These are phyloP conservation scores for Meteorus cinctellus DNA, from an alignment of 2,888 invertebrate species.

Conservation along the genomic window DNA sequence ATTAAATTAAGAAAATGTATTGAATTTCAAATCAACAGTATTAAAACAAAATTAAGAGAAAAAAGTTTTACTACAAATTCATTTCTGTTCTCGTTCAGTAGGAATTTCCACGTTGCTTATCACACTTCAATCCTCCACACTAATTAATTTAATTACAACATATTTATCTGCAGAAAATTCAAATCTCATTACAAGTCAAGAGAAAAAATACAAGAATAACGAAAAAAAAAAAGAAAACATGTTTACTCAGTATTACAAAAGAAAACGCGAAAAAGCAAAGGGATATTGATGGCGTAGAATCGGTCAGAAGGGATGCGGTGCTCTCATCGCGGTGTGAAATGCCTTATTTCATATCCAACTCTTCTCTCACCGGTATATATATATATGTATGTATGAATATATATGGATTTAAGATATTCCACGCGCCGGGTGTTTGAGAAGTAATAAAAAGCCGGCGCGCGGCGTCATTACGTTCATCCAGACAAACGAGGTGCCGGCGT, in stretches of 20 bases:
- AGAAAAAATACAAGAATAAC: background rate
- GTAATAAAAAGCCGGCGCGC: slow-evolving; percentile 58
- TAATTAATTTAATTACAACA: no score
- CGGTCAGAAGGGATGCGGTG: slow-evolving; percentile 34
- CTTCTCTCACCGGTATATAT: slow-evolving; percentile 30
- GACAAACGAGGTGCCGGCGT: slow-evolving; percentile 60
- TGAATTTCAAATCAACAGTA: no score
- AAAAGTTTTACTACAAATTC: no score
- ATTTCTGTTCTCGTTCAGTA: no score
- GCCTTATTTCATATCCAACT: slow-evolving; percentile 13
- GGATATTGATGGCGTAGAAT: slow-evolving; percentile 39
- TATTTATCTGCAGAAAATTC: no score
- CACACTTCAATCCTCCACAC: no score
- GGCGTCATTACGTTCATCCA: slow-evolving; percentile 60
- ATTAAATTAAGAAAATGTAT: no score
- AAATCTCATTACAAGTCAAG: background rate
- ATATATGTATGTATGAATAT: slow-evolving; percentile 30
- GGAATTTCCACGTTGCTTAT: no score
- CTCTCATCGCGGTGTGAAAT: slow-evolving; percentile 36
- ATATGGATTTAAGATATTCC: slow-evolving; percentile 57
- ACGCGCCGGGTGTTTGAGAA: slow-evolving; percentile 60
- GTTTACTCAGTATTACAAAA: background rate
- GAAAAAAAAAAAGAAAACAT: background rate
- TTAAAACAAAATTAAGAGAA: no score
- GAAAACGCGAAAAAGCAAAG: background rate